Percentiles rank a stretch among this genome's conserved stretches.
These are phyloP conservation scores for Chascanopsetta lugubris DNA, from an alignment of 2,113 vertebrate species.

Conservation along the genomic window DNA sequence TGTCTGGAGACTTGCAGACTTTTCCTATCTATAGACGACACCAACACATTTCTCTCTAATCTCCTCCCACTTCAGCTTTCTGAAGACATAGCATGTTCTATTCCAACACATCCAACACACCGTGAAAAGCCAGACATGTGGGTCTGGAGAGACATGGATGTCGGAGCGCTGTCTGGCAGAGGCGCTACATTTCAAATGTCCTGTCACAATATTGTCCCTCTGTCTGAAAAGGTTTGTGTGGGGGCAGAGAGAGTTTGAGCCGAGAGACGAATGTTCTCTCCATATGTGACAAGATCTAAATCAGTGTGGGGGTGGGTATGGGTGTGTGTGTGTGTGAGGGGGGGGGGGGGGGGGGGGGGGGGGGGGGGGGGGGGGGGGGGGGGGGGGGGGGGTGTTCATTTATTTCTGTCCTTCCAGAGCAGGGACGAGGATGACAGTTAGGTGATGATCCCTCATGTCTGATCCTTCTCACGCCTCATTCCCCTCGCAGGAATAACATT, in stretches of 20 bases:
- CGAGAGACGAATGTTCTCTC: slow-evolving; percentile 32
- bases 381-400: slow-evolving; percentile 37
- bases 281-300: slow-evolving; percentile 52
- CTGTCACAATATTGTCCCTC: neutral
- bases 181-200: neutral
- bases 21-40: too few species aligned
- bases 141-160: neutral
- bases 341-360: too few species aligned
- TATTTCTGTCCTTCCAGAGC: slow-evolving; percentile 49
- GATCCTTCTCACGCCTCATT: slow-evolving; percentile 61
- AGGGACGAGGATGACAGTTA: slow-evolving; percentile 48
- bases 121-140: neutral
- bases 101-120: neutral
- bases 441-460: slow-evolving; percentile 70
- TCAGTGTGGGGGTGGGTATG: slow-evolving; percentile 24
- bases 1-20: too few species aligned
- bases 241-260: slow-evolving; percentile 1
- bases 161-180: neutral
- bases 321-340: too few species aligned
- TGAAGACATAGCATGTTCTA: neutral
- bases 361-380: too few species aligned
- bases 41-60: too few species aligned
- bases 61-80: too few species aligned
- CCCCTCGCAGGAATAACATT: slow-evolving; percentile 62
- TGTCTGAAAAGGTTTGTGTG: neutral